Evolutionary conservation across 2,888 invertebrate species (phyloP).

Genomic region (Elegia similella): DNA sequence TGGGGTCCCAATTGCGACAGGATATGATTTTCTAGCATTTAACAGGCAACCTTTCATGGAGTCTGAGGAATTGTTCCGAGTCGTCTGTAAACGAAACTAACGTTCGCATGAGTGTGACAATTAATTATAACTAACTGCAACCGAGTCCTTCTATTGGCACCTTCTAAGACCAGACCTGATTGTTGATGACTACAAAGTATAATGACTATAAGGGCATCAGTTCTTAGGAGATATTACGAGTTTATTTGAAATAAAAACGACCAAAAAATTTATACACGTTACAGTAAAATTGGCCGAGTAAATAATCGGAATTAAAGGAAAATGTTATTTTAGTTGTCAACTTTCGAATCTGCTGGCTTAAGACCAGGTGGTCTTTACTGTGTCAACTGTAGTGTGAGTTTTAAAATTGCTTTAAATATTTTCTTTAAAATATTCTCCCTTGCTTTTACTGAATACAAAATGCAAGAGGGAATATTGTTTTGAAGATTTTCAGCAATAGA

Average conservation of each 20-base stretch:
- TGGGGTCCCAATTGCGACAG: conserved; percentile 55
- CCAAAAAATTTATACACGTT: no score
- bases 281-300: no score
- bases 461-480: background rate
- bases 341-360: background rate
- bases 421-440: background rate
- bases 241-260: no score
- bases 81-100: conserved; percentile 34
- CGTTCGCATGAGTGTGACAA: conserved; percentile 60
- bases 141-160: conserved; percentile 30
- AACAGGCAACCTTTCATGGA: conserved; percentile 10
- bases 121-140: conserved; percentile 48
- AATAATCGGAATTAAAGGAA: no score
- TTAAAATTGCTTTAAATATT: background rate
- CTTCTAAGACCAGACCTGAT: conserved; percentile 15
- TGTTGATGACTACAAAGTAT: background rate
- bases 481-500: background rate
- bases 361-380: no score
- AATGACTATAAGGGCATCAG: no score
- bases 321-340: background rate
- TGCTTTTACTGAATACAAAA: background rate
- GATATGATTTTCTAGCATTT: conserved; percentile 43
- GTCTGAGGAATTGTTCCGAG: conserved; percentile 3
- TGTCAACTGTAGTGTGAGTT: background rate
- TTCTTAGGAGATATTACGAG: no score